A percentile compares a stretch with the other conserved stretches of the same genome.
Evolutionary conservation across 2,797 vertebrate species (phyloP).

Genomic region (Pygocentrus nattereri): DNA sequence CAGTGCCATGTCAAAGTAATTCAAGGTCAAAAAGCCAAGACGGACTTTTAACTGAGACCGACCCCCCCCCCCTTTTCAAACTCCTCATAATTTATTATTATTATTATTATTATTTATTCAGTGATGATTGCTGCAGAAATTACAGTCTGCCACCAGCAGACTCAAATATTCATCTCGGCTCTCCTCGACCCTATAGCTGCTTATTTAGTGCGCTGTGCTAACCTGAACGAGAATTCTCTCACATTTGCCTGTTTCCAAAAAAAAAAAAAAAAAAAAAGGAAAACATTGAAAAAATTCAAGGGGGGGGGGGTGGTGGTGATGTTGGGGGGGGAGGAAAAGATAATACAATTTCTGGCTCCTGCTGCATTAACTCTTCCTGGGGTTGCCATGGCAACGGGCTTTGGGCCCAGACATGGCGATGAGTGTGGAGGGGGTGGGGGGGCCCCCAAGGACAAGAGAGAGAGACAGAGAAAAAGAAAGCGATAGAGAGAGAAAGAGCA

Average conservation of each 20-base stretch:
- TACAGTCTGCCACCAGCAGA: conserved; percentile 20
- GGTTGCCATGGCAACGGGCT: conserved; percentile 69
- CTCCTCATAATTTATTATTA: background rate
- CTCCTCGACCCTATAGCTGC: background rate
- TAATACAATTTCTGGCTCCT: conserved; percentile 70
- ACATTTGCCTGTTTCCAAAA: conserved; percentile 38
- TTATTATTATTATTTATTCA: conserved; percentile 37
- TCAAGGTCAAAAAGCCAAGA: conserved; percentile 41
- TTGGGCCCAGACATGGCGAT: conserved; percentile 67
- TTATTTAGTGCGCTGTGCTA: conserved; percentile 33
- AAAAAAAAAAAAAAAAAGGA: conserved; percentile 34
- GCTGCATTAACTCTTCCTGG: conserved; percentile 68
- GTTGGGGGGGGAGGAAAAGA: conserved; percentile 44
- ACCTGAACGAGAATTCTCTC: conserved; percentile 37
- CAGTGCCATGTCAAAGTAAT: background rate
- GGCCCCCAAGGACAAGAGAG: conserved; percentile 62
- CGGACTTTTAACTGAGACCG: conserved; percentile 31
- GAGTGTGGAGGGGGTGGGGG: conserved; percentile 45
- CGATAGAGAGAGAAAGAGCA: conserved; percentile 30
- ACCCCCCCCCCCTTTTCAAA: background rate
- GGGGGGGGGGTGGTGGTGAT: background rate
- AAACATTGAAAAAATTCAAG: background rate
- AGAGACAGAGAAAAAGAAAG: conserved; percentile 31
- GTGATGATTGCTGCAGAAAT: conserved; percentile 20
- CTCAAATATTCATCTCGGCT: conserved; percentile 17